phyloP scores from a whole-genome alignment of 2,797 vertebrate genomes.

The Manis javanica region DNA sequence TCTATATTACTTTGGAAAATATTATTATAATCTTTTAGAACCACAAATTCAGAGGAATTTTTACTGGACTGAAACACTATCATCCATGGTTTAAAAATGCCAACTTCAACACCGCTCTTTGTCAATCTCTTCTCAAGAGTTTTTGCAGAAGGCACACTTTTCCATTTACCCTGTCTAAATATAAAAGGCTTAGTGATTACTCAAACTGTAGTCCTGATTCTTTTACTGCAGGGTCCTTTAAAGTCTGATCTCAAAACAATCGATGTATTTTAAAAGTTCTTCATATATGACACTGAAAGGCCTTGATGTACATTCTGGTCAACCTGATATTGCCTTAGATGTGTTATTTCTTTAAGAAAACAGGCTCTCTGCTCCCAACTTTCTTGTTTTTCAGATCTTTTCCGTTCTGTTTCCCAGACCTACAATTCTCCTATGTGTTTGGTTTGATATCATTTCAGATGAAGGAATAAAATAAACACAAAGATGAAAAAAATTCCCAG shows the following conservation, averaged over 20 bases:
- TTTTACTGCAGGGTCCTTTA: neutral
- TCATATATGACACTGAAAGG: neutral
- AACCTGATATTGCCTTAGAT: neutral
- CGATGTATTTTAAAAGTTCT: neutral
- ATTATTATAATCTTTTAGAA: neutral
- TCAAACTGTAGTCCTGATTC: neutral
- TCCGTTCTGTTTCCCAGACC: neutral
- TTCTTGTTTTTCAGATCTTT: neutral
- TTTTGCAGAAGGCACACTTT: neutral
- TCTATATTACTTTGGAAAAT: neutral
- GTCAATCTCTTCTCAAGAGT: neutral
- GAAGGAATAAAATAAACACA: constrained; percentile 14
- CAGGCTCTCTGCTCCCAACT: neutral
- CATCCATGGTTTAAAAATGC: neutral
- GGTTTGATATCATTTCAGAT: neutral
- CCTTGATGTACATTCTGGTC: neutral
- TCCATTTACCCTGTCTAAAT: neutral
- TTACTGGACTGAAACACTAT: neutral
- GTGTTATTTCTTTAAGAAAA: constrained; percentile 28
- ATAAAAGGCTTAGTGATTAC: neutral
- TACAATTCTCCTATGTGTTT: neutral
- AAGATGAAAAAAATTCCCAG: neutral
- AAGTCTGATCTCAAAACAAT: neutral
- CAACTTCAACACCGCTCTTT: neutral
- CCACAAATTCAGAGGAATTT: neutral